Evolutionary conservation across 2,113 vertebrate species (phyloP).

Genomic region (Semicossyphus pulcher): DNA sequence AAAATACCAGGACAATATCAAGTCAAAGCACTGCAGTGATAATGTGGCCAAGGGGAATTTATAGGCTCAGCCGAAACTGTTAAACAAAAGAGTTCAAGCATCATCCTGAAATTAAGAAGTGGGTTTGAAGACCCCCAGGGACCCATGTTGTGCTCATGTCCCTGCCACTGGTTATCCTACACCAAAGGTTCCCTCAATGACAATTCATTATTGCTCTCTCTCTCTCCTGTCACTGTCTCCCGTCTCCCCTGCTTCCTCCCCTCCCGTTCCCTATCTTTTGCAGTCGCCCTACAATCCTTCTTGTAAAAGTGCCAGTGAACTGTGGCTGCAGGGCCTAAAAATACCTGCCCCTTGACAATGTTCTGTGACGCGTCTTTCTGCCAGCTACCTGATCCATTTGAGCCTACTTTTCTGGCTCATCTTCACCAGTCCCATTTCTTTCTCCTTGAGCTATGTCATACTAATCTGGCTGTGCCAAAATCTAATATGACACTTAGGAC

Average conservation of each 20-base stretch:
- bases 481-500: slow-evolving; percentile 65
- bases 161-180: slow-evolving; percentile 71
- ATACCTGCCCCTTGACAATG: slow-evolving; percentile 74
- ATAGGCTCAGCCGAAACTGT: slow-evolving; percentile 25
- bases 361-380: slow-evolving; percentile 65
- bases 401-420: slow-evolving; percentile 70
- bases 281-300: slow-evolving; percentile 73
- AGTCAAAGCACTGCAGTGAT: slow-evolving; percentile 13
- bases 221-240: slow-evolving; percentile 31
- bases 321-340: slow-evolving; percentile 77
- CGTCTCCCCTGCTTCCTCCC: slow-evolving; percentile 20
- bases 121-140: slow-evolving; percentile 48
- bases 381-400: slow-evolving; percentile 77
- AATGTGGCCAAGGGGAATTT: slow-evolving; percentile 39
- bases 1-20: too few species aligned
- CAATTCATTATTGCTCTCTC: slow-evolving; percentile 69
- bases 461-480: slow-evolving; percentile 67
- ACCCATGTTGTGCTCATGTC: slow-evolving; percentile 55
- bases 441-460: slow-evolving; percentile 77
- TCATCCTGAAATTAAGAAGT: slow-evolving; percentile 60
- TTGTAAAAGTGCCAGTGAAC: slow-evolving; percentile 73
- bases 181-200: slow-evolving; percentile 79
- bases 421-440: slow-evolving; percentile 62
- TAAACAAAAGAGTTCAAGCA: slow-evolving; percentile 48
- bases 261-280: slow-evolving; percentile 49